Percentiles rank a stretch among this genome's conserved stretches.
Conservation (phyloP, 2,888 invertebrate species). For the Cephus pygmeus region DNA sequence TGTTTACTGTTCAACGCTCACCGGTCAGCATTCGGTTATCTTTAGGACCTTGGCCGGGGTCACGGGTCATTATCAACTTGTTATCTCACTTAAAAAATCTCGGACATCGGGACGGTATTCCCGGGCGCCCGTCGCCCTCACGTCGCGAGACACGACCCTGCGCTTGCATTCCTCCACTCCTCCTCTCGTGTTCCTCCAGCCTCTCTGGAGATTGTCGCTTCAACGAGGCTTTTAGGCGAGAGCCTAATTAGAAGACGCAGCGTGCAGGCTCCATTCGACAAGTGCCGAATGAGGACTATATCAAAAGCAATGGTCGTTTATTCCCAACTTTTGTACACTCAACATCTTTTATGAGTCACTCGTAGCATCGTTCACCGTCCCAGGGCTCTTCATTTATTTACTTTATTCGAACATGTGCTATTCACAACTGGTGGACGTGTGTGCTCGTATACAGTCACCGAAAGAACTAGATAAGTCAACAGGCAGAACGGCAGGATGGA, state of each 20-base stretch:
- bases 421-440: background rate
- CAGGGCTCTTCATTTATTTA: background rate
- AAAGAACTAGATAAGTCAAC: background rate
- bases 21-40: constrained; percentile 15
- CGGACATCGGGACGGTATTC: constrained; percentile 32
- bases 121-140: background rate
- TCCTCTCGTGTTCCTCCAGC: background rate
- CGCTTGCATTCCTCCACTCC: background rate
- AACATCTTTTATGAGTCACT: background rate
- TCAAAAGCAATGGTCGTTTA: background rate
- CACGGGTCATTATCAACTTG: constrained; percentile 55
- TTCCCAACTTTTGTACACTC: background rate
- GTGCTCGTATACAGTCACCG: background rate
- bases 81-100: constrained; percentile 53
- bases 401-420: background rate
- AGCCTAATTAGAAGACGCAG: background rate
- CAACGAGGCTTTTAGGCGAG: background rate
- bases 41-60: constrained; percentile 36
- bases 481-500: background rate
- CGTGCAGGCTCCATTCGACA: background rate
- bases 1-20: constrained; percentile 36
- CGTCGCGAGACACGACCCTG: background rate
- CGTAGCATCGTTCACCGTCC: background rate
- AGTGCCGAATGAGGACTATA: background rate
- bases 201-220: background rate